These are phyloP conservation scores for Gambusia yucatana DNA, from an alignment of 2,797 vertebrate species.

Conservation along the genomic window DNA sequence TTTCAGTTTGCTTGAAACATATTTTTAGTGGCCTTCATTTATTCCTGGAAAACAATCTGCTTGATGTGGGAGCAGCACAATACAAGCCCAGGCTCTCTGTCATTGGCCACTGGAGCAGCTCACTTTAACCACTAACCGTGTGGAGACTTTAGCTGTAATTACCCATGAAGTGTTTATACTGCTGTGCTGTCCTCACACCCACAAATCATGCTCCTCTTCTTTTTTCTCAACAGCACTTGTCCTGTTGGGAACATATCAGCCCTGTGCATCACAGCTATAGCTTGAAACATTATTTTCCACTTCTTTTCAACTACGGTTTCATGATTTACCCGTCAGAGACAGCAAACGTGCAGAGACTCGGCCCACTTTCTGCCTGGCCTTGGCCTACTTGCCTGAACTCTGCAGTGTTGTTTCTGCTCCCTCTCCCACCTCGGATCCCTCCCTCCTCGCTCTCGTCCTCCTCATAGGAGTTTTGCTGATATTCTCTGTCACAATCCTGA, in stretches of 20 bases:
- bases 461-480: constrained; percentile 68
- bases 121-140: constrained; percentile 37
- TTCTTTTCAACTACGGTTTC: constrained; percentile 8
- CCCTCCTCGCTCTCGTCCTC: constrained; percentile 36
- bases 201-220: background rate
- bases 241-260: constrained; percentile 1
- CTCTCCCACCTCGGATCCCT: constrained; percentile 34
- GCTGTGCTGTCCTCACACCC: constrained; percentile 14
- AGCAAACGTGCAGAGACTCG: constrained; percentile 8
- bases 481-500: constrained; percentile 75
- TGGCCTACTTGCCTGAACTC: constrained; percentile 54
- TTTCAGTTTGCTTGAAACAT: constrained; percentile 2
- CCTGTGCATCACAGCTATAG: constrained; percentile 4
- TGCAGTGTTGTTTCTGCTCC: constrained; percentile 3
- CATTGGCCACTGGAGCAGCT: constrained; percentile 28
- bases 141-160: constrained; percentile 47
- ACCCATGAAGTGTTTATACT: constrained; percentile 49
- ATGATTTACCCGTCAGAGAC: constrained; percentile 20
- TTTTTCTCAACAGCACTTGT: constrained; percentile 14
- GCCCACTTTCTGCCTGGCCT: constrained; percentile 35
- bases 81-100: constrained; percentile 13
- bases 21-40: constrained; percentile 11
- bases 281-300: background rate
- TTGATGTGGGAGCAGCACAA: constrained; percentile 30
- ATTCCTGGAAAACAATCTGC: constrained; percentile 20